Conservation (phyloP, 1,140 invertebrate genomes). For the Macrotrachela quadricornifera region DNA sequence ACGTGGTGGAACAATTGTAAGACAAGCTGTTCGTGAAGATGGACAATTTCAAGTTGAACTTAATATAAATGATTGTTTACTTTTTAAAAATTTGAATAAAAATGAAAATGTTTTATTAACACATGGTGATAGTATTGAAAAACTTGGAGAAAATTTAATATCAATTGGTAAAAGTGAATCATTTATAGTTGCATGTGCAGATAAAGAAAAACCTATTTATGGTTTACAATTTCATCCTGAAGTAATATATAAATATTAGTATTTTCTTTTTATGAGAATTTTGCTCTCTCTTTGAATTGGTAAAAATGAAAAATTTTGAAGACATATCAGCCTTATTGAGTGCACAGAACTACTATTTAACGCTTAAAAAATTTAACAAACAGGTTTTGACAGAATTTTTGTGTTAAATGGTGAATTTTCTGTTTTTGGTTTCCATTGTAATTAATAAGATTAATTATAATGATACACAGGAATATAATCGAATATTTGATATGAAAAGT, state of each 20-base stretch:
- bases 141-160: constrained; percentile 47
- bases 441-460: too few relatives aligned
- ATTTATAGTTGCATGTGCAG: not conserved
- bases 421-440: too few relatives aligned
- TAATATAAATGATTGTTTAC: constrained; percentile 44
- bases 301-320: too few relatives aligned
- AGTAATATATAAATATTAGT: constrained; percentile 39
- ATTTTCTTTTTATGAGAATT: too few relatives aligned
- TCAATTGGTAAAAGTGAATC: not conserved
- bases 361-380: too few relatives aligned
- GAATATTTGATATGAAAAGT: too few relatives aligned
- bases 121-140: constrained; percentile 83
- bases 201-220: constrained; percentile 38
- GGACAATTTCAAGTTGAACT: constrained; percentile 74
- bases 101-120: constrained; percentile 74
- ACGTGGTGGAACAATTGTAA: constrained; percentile 67
- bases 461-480: too few relatives aligned
- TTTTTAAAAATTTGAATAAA: constrained; percentile 56
- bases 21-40: constrained; percentile 72
- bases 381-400: too few relatives aligned
- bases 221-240: constrained; percentile 80
- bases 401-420: too few relatives aligned
- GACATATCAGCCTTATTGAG: too few relatives aligned
- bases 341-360: too few relatives aligned
- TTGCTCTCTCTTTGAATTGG: too few relatives aligned